Evolutionary conservation across 2,888 invertebrate species (phyloP).

Genomic region (Brachycybe producta): DNA sequence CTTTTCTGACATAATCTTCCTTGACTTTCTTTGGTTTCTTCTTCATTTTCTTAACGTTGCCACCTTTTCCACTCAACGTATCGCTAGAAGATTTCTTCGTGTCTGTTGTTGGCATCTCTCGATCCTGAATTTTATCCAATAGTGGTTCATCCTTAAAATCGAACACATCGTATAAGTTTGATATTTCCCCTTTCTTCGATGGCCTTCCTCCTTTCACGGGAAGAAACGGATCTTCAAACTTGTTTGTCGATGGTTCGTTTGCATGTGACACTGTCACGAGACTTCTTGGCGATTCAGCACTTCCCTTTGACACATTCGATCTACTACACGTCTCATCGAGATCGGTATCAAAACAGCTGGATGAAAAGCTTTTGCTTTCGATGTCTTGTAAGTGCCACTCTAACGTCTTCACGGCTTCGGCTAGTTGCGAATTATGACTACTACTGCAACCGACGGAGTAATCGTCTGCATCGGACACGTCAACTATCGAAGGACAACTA

Average conservation of each 20-base stretch:
- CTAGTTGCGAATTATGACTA: constrained; percentile 2
- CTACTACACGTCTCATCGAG: neutral
- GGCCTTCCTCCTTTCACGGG: constrained; percentile 34
- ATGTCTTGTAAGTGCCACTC: constrained; percentile 2
- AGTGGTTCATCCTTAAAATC: constrained; percentile 60
- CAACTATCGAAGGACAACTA: too few species aligned
- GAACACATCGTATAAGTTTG: constrained; percentile 35
- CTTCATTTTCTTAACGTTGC: constrained; percentile 36
- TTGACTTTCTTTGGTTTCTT: constrained; percentile 57
- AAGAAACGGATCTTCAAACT: neutral
- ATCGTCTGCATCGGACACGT: too few species aligned
- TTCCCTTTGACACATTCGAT: neutral
- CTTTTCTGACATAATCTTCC: constrained; percentile 52
- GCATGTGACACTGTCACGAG: constrained; percentile 30
- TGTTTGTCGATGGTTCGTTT: constrained; percentile 38
- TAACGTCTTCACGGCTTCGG: constrained; percentile 8
- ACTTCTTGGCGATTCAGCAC: constrained; percentile 31
- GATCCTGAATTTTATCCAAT: too few species aligned
- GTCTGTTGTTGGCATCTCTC: too few species aligned
- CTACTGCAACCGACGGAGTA: neutral
- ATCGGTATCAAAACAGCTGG: neutral
- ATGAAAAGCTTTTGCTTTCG: too few species aligned
- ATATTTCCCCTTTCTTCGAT: constrained; percentile 35
- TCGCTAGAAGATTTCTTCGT: too few species aligned
- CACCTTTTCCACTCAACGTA: too few species aligned